A percentile compares a stretch with the other conserved stretches of the same genome.
Conservation (phyloP, 1,140 invertebrate genomes). For the Philopotamus ludificatus region DNA sequence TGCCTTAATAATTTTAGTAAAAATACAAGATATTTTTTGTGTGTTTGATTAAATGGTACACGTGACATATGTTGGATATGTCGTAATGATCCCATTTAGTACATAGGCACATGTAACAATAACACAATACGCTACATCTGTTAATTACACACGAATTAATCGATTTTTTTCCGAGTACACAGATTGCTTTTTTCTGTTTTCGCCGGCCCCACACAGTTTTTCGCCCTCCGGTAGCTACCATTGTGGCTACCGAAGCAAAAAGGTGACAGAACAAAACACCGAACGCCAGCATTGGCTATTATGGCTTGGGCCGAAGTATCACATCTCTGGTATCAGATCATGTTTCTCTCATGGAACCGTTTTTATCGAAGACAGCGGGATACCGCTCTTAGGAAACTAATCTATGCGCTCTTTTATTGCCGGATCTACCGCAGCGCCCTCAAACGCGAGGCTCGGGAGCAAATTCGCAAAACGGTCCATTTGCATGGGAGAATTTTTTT, state of each 20-base stretch:
- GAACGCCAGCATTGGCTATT: background rate
- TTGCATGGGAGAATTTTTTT: too few relatives aligned
- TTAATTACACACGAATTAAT: too few relatives aligned
- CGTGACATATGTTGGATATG: background rate
- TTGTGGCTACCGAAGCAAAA: constrained; percentile 5
- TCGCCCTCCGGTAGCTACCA: constrained; percentile 6
- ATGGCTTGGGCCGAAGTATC: constrained; percentile 10
- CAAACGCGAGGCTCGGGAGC: constrained; percentile 13
- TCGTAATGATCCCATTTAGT: too few relatives aligned
- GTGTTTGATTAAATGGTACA: background rate
- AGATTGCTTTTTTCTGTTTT: background rate
- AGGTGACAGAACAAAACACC: constrained; percentile 1
- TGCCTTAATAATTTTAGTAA: too few relatives aligned
- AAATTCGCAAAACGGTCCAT: too few relatives aligned
- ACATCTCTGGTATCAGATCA: constrained; percentile 18
- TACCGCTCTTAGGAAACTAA: constrained; percentile 38
- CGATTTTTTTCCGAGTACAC: too few relatives aligned
- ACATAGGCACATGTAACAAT: too few relatives aligned
- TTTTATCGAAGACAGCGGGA: constrained; percentile 30
- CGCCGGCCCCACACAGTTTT: background rate
- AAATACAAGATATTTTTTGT: background rate
- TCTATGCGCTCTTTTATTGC: constrained; percentile 36
- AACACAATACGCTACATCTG: too few relatives aligned
- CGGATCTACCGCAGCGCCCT: constrained; percentile 28
- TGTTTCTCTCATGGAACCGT: constrained; percentile 11